A percentile compares a stretch with the other conserved stretches of the same genome.
Evolutionary conservation across 2,888 invertebrate genomes (phyloP).

Genomic region (Heteromurus nitidus): DNA sequence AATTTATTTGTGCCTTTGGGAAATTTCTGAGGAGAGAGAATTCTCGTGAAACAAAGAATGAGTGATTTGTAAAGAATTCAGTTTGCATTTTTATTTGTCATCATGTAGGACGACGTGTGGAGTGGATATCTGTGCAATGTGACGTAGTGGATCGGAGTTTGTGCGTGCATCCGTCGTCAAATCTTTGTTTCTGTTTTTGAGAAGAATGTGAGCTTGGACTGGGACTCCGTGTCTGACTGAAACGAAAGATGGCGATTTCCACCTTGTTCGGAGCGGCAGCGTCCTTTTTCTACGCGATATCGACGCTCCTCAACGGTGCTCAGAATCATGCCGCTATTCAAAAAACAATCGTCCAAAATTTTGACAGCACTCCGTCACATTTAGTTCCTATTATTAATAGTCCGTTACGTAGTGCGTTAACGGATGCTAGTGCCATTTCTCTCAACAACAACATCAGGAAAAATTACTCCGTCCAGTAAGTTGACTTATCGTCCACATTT

Average conservation of each 20-base stretch:
- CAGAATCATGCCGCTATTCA: constrained; percentile 66
- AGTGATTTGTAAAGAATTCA: no score
- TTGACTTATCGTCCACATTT: no score
- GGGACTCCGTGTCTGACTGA: no score
- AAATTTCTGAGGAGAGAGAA: constrained; percentile 18
- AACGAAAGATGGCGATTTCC: constrained; percentile 45
- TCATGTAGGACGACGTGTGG: no score
- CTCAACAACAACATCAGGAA: no score
- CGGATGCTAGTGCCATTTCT: constrained; percentile 42
- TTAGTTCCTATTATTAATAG: constrained; percentile 49
- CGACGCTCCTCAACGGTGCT: constrained; percentile 69
- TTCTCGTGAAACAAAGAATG: neutral
- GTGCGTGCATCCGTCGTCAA: no score
- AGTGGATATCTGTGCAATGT: no score
- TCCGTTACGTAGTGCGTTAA: neutral
- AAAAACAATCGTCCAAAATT: constrained; percentile 54
- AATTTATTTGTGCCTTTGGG: neutral
- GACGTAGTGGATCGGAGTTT: no score
- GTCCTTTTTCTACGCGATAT: constrained; percentile 72
- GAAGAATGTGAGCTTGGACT: no score
- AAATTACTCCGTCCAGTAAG: no score
- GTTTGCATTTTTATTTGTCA: no score
- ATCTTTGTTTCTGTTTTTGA: no score
- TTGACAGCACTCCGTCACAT: constrained; percentile 54
- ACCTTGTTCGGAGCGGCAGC: constrained; percentile 67